A percentile compares a stretch with the other conserved stretches of the same genome.
Conservation (phyloP, 2,113 vertebrate species). For the Sphyrna mokarran region DNA sequence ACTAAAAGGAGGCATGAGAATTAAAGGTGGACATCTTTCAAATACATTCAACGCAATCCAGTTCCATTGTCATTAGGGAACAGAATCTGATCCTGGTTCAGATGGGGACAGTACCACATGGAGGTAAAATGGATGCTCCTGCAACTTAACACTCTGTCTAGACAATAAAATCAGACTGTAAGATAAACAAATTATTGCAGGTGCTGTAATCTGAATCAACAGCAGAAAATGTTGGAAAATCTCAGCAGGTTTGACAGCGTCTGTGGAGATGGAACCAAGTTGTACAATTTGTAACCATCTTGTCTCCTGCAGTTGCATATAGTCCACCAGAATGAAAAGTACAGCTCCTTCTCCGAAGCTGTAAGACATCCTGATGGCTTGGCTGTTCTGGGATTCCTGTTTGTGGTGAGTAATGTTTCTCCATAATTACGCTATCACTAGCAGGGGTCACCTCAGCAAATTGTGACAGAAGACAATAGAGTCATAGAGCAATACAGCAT, state of each 20-base stretch:
- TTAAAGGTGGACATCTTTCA: conserved; percentile 59
- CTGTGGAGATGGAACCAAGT: too few relatives aligned
- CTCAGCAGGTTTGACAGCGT: too few relatives aligned
- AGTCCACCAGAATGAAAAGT: conserved; percentile 66
- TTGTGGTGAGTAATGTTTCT: conserved; percentile 55
- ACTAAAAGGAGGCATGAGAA: conserved; percentile 54
- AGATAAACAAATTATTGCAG: not conserved
- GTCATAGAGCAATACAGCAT: too few relatives aligned
- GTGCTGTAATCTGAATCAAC: too few relatives aligned
- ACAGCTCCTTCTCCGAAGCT: conserved; percentile 57
- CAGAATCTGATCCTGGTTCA: conserved; percentile 53
- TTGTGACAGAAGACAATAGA: too few relatives aligned
- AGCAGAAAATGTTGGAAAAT: too few relatives aligned
- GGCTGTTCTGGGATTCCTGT: conserved; percentile 69
- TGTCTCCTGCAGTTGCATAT: conserved; percentile 68
- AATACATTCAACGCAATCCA: conserved; percentile 60
- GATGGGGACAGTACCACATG: conserved; percentile 64
- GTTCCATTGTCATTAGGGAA: conserved; percentile 82
- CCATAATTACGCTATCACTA: not conserved
- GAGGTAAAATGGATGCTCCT: conserved; percentile 40
- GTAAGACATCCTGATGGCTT: conserved; percentile 61
- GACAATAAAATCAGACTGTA: not conserved
- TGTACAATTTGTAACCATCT: not conserved
- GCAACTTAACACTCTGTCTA: not conserved
- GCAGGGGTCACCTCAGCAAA: not conserved